Evolutionary conservation across 92 coral and sea anemone genomes (phyloP).

Genomic region (Bergia sp.): DNA sequence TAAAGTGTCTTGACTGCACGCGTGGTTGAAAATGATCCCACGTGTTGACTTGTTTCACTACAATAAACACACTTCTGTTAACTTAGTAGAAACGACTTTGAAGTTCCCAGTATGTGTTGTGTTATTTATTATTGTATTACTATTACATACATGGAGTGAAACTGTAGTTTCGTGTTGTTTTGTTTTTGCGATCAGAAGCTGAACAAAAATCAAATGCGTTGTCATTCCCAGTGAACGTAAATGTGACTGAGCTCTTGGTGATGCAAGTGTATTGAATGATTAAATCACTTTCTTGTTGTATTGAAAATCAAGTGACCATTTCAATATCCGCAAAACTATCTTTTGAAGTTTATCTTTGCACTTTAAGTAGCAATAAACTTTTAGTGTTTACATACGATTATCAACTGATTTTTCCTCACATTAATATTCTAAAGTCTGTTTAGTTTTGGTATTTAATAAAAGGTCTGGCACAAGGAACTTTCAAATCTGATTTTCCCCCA

Average conservation of each 20-base stretch:
- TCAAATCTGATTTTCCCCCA: neutral
- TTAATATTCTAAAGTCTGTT: neutral
- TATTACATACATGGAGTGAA: neutral
- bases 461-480: neutral
- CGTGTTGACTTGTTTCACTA: conserved; percentile 14
- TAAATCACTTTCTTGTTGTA: neutral
- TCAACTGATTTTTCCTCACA: neutral
- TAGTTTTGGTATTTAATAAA: neutral
- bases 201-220: neutral
- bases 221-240: neutral
- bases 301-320: neutral
- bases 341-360: conserved; percentile 6
- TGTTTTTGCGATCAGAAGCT: neutral
- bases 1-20: conserved; percentile 16
- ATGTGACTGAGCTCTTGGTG: neutral
- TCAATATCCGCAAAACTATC: neutral
- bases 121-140: neutral
- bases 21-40: conserved; percentile 16
- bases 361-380: conserved; percentile 9
- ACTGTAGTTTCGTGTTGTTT: neutral
- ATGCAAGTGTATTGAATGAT: neutral
- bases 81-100: neutral
- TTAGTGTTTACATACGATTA: neutral
- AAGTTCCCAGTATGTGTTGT: neutral
- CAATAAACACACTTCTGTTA: conserved; percentile 33